phyloP scores from a whole-genome alignment of 2,888 invertebrate species.

The Leistus spinibarbis region DNA sequence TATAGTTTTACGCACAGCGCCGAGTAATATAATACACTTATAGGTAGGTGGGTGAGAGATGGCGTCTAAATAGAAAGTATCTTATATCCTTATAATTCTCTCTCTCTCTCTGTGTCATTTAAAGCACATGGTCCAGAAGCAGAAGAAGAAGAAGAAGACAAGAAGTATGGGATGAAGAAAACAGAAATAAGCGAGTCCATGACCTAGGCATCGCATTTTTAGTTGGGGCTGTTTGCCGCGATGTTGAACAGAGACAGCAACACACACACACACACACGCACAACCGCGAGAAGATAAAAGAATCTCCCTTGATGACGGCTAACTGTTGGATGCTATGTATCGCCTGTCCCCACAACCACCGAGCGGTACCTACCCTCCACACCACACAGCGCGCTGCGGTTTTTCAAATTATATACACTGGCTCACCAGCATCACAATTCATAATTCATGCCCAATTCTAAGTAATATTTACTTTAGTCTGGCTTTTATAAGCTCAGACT shows the following conservation, averaged over 20 bases:
- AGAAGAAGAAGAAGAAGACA: slow-evolving; percentile 6
- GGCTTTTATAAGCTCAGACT: too few species aligned
- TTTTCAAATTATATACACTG: background rate
- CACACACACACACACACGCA: slow-evolving; percentile 20
- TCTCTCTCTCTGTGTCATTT: slow-evolving; percentile 12
- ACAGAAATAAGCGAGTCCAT: slow-evolving; percentile 40
- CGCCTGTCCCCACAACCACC: background rate
- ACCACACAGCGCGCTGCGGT: background rate
- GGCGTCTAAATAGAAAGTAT: slow-evolving; percentile 25
- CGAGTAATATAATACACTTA: slow-evolving; percentile 7
- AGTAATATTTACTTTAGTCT: too few species aligned
- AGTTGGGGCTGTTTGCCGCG: slow-evolving; percentile 43
- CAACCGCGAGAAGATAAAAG: slow-evolving; percentile 37
- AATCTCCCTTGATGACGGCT: slow-evolving; percentile 41
- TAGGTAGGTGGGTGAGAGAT: slow-evolving; percentile 29
- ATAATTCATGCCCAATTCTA: background rate
- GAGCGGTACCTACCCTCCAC: slow-evolving; percentile 16
- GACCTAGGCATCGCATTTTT: slow-evolving; percentile 50
- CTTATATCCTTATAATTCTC: slow-evolving; percentile 32
- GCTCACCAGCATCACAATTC: background rate
- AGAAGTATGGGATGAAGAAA: slow-evolving; percentile 6
- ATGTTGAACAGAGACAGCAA: slow-evolving; percentile 14
- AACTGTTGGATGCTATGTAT: slow-evolving; percentile 35
- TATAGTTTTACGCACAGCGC: background rate
- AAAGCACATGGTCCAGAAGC: slow-evolving; percentile 4